Evolutionary conservation across 2,797 vertebrate species (phyloP).

Genomic region (Astyanax mexicanus): DNA sequence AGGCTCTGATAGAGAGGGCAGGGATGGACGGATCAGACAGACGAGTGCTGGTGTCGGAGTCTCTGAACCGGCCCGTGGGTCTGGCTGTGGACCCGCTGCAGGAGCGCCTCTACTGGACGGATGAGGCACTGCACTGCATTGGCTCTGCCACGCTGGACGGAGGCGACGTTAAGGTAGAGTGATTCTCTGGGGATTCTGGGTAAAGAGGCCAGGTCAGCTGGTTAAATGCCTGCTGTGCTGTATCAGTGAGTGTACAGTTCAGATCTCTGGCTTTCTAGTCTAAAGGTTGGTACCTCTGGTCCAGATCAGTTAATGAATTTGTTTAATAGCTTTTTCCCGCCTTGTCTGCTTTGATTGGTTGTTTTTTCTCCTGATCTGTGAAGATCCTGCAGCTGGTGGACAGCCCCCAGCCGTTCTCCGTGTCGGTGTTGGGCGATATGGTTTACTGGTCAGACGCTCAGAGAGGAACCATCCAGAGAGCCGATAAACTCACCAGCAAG

Average conservation of each 20-base stretch:
- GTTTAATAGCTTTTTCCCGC: too few relatives aligned
- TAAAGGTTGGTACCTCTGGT: too few relatives aligned
- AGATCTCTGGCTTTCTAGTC: too few relatives aligned
- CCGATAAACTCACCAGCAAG: conserved; percentile 85
- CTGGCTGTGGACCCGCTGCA: conserved; percentile 83
- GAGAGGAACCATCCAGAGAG: conserved; percentile 78
- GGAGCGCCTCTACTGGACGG: conserved; percentile 89
- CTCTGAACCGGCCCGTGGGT: conserved; percentile 88
- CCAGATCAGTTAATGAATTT: too few relatives aligned
- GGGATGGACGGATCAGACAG: conserved; percentile 89
- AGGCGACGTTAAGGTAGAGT: conserved; percentile 79
- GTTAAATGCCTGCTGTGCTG: too few relatives aligned
- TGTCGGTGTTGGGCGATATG: conserved; percentile 84
- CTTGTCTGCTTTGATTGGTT: too few relatives aligned
- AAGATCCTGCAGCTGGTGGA: conserved; percentile 87
- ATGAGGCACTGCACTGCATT: conserved; percentile 85
- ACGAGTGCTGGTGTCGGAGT: conserved; percentile 76
- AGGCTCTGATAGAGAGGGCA: conserved; percentile 85
- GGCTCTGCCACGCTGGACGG: conserved; percentile 87
- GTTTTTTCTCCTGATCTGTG: too few relatives aligned
- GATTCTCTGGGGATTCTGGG: too few relatives aligned
- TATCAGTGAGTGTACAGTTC: too few relatives aligned
- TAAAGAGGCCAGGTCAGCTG: too few relatives aligned
- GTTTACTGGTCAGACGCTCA: conserved; percentile 90
- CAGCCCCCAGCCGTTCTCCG: conserved; percentile 84